Percentiles rank a stretch among this genome's conserved stretches.
Conservation (phyloP, 1,140 invertebrate genomes). For the Drosophila aff. region DNA sequence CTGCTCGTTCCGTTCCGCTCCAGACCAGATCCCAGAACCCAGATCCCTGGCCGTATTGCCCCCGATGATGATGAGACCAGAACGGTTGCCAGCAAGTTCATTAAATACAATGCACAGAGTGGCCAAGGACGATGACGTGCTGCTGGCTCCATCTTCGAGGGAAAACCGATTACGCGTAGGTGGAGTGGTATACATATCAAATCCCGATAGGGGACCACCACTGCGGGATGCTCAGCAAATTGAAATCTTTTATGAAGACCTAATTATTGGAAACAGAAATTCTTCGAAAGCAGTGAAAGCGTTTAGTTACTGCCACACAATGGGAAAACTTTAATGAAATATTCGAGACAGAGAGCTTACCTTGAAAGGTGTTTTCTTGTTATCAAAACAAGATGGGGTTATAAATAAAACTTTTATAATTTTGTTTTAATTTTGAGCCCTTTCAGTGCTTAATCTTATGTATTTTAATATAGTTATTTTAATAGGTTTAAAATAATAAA, state of each 20-base stretch:
- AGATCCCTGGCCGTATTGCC: constrained; percentile 4
- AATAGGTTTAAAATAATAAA: background rate
- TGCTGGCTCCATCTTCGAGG: constrained; percentile 21
- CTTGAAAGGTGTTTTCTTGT: background rate
- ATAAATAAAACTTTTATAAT: background rate
- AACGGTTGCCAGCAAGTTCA: constrained; percentile 49
- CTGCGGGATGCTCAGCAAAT: constrained; percentile 39
- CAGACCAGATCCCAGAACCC: constrained; percentile 7
- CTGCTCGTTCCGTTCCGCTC: constrained; percentile 24
- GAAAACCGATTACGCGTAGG: constrained; percentile 32
- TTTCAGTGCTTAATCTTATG: background rate
- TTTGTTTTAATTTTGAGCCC: background rate
- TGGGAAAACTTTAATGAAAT: constrained; percentile 22
- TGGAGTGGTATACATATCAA: background rate
- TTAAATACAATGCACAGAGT: constrained; percentile 52
- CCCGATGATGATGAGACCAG: constrained; percentile 38
- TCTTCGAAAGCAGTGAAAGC: background rate
- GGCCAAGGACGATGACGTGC: constrained; percentile 53
- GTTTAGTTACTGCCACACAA: background rate
- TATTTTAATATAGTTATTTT: background rate
- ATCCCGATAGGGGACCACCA: background rate
- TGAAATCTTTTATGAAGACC: constrained; percentile 37
- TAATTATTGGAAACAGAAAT: constrained; percentile 33
- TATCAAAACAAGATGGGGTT: background rate
- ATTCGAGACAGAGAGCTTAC: background rate